Conservation (phyloP, 2,797 vertebrate species). For the Cyprinodon diabolis region DNA sequence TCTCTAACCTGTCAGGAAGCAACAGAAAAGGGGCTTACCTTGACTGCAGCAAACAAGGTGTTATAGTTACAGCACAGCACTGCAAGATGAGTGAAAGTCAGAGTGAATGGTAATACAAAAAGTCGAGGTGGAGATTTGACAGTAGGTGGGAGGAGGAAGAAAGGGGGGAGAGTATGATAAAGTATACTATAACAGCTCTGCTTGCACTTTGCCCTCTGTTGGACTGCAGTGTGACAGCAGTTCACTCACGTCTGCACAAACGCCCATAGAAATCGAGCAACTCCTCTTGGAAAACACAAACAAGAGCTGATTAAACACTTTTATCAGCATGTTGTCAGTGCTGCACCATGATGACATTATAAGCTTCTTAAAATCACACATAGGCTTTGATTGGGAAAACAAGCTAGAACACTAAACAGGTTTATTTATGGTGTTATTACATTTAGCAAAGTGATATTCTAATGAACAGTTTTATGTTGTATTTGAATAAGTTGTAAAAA, state of each 20-base stretch:
- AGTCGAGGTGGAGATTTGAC: conserved; percentile 64
- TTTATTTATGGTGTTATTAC: background rate
- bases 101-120: conserved; percentile 37
- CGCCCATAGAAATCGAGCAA: background rate
- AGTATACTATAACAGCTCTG: conserved; percentile 34
- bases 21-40: conserved; percentile 57
- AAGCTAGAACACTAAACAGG: background rate
- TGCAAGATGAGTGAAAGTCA: conserved; percentile 59
- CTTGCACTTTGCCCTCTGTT: conserved; percentile 76
- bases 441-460: background rate
- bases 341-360: background rate
- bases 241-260: conserved; percentile 15
- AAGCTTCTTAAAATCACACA: background rate
- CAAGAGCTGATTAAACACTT: conserved; percentile 12
- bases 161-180: conserved; percentile 45
- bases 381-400: background rate
- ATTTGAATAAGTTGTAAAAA: background rate
- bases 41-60: conserved; percentile 21
- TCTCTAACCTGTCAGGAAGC: conserved; percentile 10
- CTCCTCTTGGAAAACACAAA: background rate
- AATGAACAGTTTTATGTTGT: background rate
- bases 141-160: conserved; percentile 48
- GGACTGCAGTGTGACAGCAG: conserved; percentile 53
- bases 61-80: conserved; percentile 30
- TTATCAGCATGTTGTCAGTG: background rate